A percentile compares a stretch with the other conserved stretches of the same genome.
Conservation (phyloP, 2,113 vertebrate genomes). For the Seriola aureovittata region DNA sequence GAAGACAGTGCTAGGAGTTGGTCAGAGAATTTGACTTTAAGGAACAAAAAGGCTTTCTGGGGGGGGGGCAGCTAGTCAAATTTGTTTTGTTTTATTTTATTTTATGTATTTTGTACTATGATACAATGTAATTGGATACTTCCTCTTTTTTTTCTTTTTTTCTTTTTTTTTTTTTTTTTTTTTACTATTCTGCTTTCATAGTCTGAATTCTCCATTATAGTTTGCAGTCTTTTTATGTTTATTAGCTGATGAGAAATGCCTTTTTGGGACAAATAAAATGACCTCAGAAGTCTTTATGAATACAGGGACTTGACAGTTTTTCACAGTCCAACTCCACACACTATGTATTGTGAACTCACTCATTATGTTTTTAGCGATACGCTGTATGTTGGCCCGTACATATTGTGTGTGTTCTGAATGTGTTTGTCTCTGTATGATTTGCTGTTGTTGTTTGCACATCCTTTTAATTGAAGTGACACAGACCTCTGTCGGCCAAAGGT, state of each 20-base stretch:
- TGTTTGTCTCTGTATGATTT: not conserved
- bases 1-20: not conserved
- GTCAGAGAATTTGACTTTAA: not conserved
- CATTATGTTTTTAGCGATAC: no score
- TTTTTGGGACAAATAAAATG: not conserved
- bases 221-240: not conserved
- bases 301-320: not conserved
- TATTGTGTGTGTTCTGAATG: not conserved
- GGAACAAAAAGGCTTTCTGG: not conserved
- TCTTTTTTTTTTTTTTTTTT: not conserved
- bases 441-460: no score
- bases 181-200: not conserved
- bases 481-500: not conserved
- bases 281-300: not conserved
- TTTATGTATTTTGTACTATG: not conserved
- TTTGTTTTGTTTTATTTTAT: not conserved
- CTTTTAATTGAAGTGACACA: conserved; percentile 7
- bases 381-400: not conserved
- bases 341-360: not conserved
- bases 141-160: not conserved
- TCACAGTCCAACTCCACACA: not conserved
- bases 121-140: not conserved
- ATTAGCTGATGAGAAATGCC: not conserved
- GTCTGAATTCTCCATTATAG: not conserved
- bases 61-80: not conserved